phyloP scores from a whole-genome alignment of 2,797 vertebrate species.

The Iguana delicatissima region DNA sequence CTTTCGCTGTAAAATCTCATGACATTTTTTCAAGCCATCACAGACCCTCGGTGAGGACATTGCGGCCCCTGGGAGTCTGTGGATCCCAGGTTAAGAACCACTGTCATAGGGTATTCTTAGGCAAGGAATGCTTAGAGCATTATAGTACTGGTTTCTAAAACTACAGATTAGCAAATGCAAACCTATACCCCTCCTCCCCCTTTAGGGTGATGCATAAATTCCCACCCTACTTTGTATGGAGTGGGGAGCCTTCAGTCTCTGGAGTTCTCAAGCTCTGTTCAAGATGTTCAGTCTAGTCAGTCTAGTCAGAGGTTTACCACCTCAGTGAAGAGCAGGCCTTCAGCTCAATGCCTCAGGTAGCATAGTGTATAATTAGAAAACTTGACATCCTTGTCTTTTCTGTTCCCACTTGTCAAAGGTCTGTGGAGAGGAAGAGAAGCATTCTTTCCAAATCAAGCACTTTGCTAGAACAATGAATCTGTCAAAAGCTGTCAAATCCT shows the following conservation, averaged over 20 bases:
- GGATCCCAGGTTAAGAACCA: too few species aligned
- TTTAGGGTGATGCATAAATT: neutral
- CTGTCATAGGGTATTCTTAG: too few species aligned
- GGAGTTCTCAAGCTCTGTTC: neutral
- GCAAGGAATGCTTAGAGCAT: too few species aligned
- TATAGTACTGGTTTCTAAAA: neutral
- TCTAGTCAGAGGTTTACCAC: neutral
- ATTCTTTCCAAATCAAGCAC: constrained; percentile 12
- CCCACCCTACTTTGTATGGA: neutral
- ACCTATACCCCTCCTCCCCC: neutral
- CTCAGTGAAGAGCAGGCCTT: neutral
- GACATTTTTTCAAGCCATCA: too few species aligned
- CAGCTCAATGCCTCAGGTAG: neutral
- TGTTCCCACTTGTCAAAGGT: constrained; percentile 31
- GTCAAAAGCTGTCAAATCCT: constrained; percentile 54
- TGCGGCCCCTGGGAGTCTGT: too few species aligned
- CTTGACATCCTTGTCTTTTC: constrained; percentile 64
- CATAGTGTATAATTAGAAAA: constrained; percentile 65
- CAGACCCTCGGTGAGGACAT: too few species aligned
- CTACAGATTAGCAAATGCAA: neutral
- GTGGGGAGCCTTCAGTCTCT: neutral
- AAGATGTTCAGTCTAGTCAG: neutral
- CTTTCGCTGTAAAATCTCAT: too few species aligned
- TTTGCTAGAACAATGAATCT: constrained; percentile 41
- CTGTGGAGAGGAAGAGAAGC: constrained; percentile 47